Evolutionary conservation across 2,113 vertebrate genomes (phyloP).

Genomic region (Rhombomys opimus): DNA sequence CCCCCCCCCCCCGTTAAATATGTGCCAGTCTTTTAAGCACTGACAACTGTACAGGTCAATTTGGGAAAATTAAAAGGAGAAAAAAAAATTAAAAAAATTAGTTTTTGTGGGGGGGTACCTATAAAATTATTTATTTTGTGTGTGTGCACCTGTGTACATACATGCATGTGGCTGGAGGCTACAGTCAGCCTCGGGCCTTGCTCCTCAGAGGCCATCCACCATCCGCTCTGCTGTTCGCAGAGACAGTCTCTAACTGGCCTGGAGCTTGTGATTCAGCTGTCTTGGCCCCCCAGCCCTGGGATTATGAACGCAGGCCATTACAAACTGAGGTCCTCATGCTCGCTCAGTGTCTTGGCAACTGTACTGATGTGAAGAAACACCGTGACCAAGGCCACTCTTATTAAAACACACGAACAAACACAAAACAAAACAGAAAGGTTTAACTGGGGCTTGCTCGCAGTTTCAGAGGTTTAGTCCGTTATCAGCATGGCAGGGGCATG

Average conservation of each 20-base stretch:
- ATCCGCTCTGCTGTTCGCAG: background rate
- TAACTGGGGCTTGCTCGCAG: background rate
- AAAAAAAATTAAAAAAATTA: background rate
- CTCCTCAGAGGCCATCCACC: background rate
- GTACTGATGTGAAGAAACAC: background rate
- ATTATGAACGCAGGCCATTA: background rate
- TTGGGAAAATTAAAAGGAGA: background rate
- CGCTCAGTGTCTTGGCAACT: background rate
- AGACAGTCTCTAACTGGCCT: background rate
- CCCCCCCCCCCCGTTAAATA: background rate
- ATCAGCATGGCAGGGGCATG: background rate
- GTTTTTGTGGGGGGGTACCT: background rate
- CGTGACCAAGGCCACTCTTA: background rate
- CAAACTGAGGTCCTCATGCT: too few species aligned
- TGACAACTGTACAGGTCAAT: background rate
- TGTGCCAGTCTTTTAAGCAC: background rate
- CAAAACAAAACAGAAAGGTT: background rate
- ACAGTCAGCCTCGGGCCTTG: background rate
- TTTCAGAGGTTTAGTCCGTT: background rate
- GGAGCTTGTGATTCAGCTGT: background rate
- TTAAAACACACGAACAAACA: too few species aligned
- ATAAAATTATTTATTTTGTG: background rate
- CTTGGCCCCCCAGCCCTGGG: background rate
- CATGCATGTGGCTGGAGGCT: background rate
- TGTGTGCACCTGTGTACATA: background rate